Evolutionary conservation across 2,797 vertebrate genomes (phyloP), one percentile per base, ranked within the genome.

Genomic region (Presbytis comata): DNA sequence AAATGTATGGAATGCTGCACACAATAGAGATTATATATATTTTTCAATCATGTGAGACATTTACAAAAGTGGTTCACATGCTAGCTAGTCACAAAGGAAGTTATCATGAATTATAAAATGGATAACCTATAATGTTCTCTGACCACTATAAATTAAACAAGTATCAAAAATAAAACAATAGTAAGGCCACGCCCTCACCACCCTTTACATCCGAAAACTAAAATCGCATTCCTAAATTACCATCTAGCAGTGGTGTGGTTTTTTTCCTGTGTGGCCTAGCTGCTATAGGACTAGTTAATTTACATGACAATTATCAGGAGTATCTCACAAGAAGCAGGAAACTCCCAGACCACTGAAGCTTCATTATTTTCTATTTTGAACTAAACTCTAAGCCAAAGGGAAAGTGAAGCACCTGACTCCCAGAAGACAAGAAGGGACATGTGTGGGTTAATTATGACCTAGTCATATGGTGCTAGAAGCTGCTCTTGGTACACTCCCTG

Each of bases 361-460:
- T 93, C 90, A 96, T 96, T 97, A 97, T 95, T 97, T 85, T 96
- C 86, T 87, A 81, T 61, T 96, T 85, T 41, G 72, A 97, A 94
- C 70, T 97, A 79, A 93, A 97, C 36, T 89, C 91, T 94, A 85
- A 39, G 79, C 44, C n/a, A 70, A 90, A 55, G 36, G 75, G 89
- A 94, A 22, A 22, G n/a, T 50, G n/a, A 91, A 91, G 46, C 84
- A 82, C 80, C 92, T 84, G 82, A 86, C 55, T 70, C 79, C 39
- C 33, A 39, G 53, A 57, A 94, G 70, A 85, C 46, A 72, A 95
- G 86, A 90, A 79, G 55, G 53, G 50, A 41, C n/a, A 17, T 61
- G 28, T 1, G 1, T 75, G 86, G 50, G 70, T 89, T 83, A 67
- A 86, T 90, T 76, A 95, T 1, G 41, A 94, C 50, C 55, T 61